A percentile compares a stretch with the other conserved stretches of the same genome.
Evolutionary conservation across 2,113 vertebrate genomes (phyloP).

Genomic region (Catagonus wagneri): DNA sequence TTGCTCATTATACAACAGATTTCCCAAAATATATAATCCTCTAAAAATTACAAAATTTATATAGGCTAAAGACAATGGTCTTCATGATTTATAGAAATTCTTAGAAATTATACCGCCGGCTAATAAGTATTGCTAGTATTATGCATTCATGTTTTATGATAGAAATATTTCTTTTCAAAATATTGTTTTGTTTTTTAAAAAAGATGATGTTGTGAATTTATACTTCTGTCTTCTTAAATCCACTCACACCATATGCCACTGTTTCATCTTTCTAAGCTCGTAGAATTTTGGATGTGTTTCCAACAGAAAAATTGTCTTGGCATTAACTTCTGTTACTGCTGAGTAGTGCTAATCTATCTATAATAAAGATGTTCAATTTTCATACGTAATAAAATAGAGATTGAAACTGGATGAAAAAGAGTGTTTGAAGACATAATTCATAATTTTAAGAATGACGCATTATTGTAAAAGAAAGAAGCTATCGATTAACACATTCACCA

Average conservation of each 20-base stretch:
- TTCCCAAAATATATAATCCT: background rate
- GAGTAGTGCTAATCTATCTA: background rate
- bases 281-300: constrained; percentile 45
- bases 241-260: constrained; percentile 38
- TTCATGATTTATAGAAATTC: constrained; percentile 12
- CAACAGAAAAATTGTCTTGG: constrained; percentile 49
- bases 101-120: background rate
- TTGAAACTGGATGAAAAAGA: background rate
- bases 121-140: constrained; percentile 6
- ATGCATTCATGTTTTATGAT: background rate
- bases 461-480: background rate
- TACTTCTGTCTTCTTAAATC: background rate
- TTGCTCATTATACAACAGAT: background rate
- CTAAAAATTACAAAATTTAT: background rate
- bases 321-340: background rate
- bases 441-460: background rate
- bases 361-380: background rate
- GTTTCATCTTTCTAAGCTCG: constrained; percentile 20
- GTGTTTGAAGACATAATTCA: background rate
- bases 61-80: background rate
- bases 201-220: background rate
- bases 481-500: background rate
- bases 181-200: background rate
- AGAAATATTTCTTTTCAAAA: constrained; percentile 7
- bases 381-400: constrained; percentile 18